Evolutionary conservation across 92 coral and sea anemone species (phyloP).

Genomic region (Muricea muricata): DNA sequence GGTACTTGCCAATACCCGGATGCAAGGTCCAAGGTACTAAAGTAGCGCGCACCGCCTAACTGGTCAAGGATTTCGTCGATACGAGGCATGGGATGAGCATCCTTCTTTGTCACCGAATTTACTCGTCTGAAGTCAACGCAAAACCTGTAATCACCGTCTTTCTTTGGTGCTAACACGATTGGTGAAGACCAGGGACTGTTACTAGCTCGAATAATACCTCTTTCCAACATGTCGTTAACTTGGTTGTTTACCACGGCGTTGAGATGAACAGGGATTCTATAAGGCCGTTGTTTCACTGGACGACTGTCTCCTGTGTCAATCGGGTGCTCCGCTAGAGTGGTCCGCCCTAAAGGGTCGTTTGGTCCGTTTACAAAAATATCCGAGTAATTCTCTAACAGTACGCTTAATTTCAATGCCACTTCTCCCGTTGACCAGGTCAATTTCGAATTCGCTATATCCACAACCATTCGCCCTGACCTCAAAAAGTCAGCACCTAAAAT

Average conservation of each 20-base stretch:
- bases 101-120: background rate
- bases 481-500: conserved; percentile 13
- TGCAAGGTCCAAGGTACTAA: too few species aligned
- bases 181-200: too few species aligned
- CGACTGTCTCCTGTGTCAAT: background rate
- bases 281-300: background rate
- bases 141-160: conserved; percentile 12
- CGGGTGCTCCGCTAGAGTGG: background rate
- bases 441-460: background rate
- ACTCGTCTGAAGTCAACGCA: conserved; percentile 4
- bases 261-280: background rate
- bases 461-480: conserved; percentile 10
- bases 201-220: too few species aligned
- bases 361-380: background rate
- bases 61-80: conserved; percentile 8
- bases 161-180: background rate
- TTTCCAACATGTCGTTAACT: too few species aligned
- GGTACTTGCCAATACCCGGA: too few species aligned
- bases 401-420: background rate
- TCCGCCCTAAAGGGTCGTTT: background rate
- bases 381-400: background rate
- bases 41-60: too few species aligned
- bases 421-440: background rate
- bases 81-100: background rate
- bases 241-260: background rate